Percentiles rank a stretch among this genome's conserved stretches.
Conservation (phyloP, 2,888 invertebrate species). For the Macrophya alboannulata region DNA sequence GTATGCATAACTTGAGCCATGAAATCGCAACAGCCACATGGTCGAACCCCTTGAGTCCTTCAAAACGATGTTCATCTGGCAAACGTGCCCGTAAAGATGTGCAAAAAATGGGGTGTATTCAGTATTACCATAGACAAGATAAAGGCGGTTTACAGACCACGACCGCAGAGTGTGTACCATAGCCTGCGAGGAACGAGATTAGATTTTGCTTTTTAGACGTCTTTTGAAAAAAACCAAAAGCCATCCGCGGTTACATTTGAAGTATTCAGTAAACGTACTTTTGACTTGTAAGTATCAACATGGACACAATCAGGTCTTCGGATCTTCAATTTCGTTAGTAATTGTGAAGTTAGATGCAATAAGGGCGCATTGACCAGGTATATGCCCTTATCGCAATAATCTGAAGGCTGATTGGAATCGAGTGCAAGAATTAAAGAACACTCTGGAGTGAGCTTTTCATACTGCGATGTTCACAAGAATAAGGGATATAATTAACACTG, state of each 20-base stretch:
- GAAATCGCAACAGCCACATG: not conserved
- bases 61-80: not conserved
- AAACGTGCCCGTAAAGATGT: constrained; percentile 2
- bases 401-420: too few species aligned
- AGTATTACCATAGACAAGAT: constrained; percentile 47
- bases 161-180: not conserved
- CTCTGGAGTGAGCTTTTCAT: too few species aligned
- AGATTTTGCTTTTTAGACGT: constrained; percentile 20
- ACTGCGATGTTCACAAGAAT: too few species aligned
- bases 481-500: not conserved
- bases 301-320: not conserved
- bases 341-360: too few species aligned
- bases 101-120: not conserved
- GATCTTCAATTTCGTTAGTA: too few species aligned
- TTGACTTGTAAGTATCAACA: not conserved
- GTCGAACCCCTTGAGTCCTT: not conserved
- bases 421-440: too few species aligned
- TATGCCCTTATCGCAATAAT: too few species aligned
- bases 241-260: too few species aligned
- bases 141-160: constrained; percentile 26
- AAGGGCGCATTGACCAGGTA: too few species aligned
- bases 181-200: constrained; percentile 3
- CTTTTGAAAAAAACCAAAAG: not conserved
- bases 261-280: not conserved
- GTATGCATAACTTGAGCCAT: not conserved